Evolutionary conservation across 2,797 vertebrate genomes (phyloP), one percentile per base, ranked within the genome.

Genomic region (Melanotaenia trifasciata): DNA sequence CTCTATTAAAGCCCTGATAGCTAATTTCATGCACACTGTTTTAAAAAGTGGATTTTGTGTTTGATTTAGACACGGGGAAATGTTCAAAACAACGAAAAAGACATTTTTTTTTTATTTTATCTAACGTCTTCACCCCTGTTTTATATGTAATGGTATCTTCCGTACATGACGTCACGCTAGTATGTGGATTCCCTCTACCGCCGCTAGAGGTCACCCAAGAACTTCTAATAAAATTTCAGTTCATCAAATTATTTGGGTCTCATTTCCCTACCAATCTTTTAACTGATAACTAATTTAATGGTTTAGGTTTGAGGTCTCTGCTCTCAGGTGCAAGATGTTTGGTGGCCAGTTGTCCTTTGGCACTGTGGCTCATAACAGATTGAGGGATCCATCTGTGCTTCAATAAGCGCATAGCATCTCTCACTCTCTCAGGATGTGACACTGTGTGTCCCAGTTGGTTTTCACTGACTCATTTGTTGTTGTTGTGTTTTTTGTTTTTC

Each of bases 361-460:
- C 90, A 86, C 76, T 43, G 56, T 63, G 64, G 59, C 72, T 62
- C 78, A 50, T 45, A 74, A 84, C 90, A 91, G 89, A 86, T 87
- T 79, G 90, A 84, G 66, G 64, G 38, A 83, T 86, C 89, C 90
- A 90, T 91, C 90, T 92, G 90, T 87, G 83, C 80, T 80, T 78
- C 66, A 82, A 70, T 83, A 6, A 83, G 71, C 83, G 80, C 64
- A 89, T 78, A 76, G 78, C 76, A 79, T 79, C 83, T 86, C 82
- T 79, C 54, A 43, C 78, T 56, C 81, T 78, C 84, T 84, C 89
- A 90, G 91, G 90, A 91, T 90, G 66, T 91, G 86, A 90, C 90
- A 88, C 67, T 86, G 80, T 87, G 83, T 62, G 73, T 92, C 90
- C 89, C 91, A 90, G 91, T 90, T 89, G 89, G 91, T 87, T 89